Percentiles rank a stretch among this genome's conserved stretches.
These are phyloP conservation scores for Leptopilina clavipes DNA, from an alignment of 1,140 invertebrate genomes.

Conservation along the genomic window DNA sequence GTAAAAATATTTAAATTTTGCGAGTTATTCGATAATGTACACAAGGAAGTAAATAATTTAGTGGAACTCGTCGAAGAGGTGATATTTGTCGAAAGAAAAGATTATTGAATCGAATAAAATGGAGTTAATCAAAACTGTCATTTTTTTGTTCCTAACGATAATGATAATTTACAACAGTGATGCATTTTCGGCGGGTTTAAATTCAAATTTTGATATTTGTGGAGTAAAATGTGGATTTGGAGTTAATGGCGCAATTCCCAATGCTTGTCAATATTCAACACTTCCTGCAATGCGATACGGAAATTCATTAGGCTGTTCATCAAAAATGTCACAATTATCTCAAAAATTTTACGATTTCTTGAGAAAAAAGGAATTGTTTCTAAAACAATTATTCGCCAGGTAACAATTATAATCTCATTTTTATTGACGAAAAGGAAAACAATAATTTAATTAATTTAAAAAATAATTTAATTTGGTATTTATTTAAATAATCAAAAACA, in stretches of 20 bases:
- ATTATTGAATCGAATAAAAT: not conserved
- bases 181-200: not conserved
- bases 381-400: not conserved
- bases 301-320: not conserved
- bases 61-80: not conserved
- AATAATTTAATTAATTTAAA: too few relatives aligned
- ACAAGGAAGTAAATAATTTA: constrained; percentile 5
- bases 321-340: not conserved
- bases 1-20: not conserved
- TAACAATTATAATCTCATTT: not conserved
- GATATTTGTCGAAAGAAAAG: not conserved
- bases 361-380: not conserved
- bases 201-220: not conserved
- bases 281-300: too few relatives aligned
- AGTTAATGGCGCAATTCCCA: not conserved
- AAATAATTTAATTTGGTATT: too few relatives aligned
- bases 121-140: not conserved
- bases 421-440: too few relatives aligned
- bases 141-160: not conserved
- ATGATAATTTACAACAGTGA: not conserved
- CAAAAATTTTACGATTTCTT: not conserved
- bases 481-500: too few relatives aligned
- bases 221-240: not conserved
- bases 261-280: not conserved
- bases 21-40: not conserved